Evolutionary conservation across 1,140 invertebrate genomes (phyloP).

Genomic region (Cryptotermes secundus): DNA sequence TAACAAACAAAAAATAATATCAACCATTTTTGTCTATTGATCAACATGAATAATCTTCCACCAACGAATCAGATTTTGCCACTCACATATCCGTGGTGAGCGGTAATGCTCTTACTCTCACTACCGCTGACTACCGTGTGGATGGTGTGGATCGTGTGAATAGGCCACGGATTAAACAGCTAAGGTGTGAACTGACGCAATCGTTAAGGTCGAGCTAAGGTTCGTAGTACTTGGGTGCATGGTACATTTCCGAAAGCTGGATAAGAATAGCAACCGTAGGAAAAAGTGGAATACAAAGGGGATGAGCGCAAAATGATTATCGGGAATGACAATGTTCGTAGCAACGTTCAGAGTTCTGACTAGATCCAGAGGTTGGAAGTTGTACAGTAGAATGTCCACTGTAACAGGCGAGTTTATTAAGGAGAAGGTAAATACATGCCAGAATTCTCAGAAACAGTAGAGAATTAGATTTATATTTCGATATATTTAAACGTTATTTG

Average conservation of each 20-base stretch:
- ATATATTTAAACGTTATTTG: background rate
- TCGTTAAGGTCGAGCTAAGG: too few relatives aligned
- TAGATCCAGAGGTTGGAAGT: background rate
- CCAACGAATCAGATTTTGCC: background rate
- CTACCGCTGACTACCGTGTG: too few relatives aligned
- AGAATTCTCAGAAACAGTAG: background rate
- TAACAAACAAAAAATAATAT: background rate
- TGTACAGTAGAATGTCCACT: background rate
- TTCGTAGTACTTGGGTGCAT: too few relatives aligned
- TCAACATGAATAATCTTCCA: background rate
- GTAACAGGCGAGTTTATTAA: background rate
- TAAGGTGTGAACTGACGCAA: too few relatives aligned
- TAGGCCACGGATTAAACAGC: too few relatives aligned
- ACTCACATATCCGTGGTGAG: too few relatives aligned
- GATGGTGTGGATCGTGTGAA: too few relatives aligned
- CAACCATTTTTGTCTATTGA: background rate
- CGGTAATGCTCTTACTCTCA: too few relatives aligned
- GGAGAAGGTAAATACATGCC: background rate
- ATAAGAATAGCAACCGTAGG: background rate
- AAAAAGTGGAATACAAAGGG: background rate
- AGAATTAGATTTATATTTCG: background rate
- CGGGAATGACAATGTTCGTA: background rate
- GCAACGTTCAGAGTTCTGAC: background rate
- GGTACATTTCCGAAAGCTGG: background rate
- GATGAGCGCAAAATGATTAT: background rate